Evolutionary conservation across 2,888 invertebrate species (phyloP).

Genomic region (Balanococcus diminutus): DNA sequence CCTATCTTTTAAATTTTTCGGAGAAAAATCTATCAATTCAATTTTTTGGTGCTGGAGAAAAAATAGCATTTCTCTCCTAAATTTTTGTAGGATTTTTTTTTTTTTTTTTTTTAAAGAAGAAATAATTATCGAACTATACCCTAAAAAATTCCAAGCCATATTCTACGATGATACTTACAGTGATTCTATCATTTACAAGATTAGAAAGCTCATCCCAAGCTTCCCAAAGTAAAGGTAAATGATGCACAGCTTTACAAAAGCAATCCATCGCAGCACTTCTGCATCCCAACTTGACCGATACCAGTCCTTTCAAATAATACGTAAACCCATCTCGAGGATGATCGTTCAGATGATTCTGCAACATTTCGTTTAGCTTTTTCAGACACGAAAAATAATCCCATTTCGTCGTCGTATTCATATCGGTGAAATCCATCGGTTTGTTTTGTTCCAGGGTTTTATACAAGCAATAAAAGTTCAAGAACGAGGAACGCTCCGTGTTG

Average conservation of each 20-base stretch:
- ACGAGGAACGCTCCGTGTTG: slow-evolving; percentile 33
- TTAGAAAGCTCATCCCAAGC: slow-evolving; percentile 94
- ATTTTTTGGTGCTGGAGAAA: no score
- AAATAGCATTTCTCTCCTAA: no score
- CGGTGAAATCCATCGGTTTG: slow-evolving; percentile 53
- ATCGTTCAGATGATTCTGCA: slow-evolving; percentile 57
- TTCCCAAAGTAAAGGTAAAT: slow-evolving; percentile 89
- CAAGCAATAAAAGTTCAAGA: slow-evolving; percentile 47
- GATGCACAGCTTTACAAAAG: slow-evolving; percentile 77
- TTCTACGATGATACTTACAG: no score
- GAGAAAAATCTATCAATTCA: no score
- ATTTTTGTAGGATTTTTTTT: no score
- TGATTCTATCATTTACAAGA: slow-evolving; percentile 81
- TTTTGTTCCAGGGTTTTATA: slow-evolving; percentile 52
- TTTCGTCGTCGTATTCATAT: slow-evolving; percentile 49
- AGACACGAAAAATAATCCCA: slow-evolving; percentile 44
- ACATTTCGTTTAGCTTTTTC: slow-evolving; percentile 46
- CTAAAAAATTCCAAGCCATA: no score
- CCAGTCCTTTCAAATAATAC: slow-evolving; percentile 87
- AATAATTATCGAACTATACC: no score
- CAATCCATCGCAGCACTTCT: slow-evolving; percentile 77
- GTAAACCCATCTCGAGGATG: slow-evolving; percentile 83
- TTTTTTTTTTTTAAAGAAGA: no score
- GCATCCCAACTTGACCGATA: slow-evolving; percentile 85
- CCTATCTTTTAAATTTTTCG: no score